These are phyloP conservation scores for Spinibarbus caldwelli DNA, from an alignment of 2,797 vertebrate genomes.

Conservation along the genomic window DNA sequence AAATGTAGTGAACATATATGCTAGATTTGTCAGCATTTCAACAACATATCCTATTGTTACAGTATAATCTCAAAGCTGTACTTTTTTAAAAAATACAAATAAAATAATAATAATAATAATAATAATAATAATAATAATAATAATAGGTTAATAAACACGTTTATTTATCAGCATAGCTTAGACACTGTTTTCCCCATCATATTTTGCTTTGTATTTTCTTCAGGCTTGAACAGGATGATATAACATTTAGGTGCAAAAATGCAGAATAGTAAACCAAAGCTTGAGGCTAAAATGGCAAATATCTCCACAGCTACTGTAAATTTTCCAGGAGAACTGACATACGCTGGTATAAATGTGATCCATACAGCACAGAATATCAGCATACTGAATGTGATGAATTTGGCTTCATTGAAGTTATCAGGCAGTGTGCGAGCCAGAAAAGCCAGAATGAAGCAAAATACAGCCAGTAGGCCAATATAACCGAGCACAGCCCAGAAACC, in stretches of 20 bases:
- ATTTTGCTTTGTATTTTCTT: slow-evolving; percentile 64
- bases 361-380: slow-evolving; percentile 66
- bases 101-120: too few relatives aligned
- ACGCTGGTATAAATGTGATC: slow-evolving; percentile 64
- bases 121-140: not conserved
- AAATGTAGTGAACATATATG: too few relatives aligned
- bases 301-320: slow-evolving; percentile 65
- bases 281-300: slow-evolving; percentile 64
- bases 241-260: slow-evolving; percentile 67
- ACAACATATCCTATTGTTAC: too few relatives aligned
- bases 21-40: too few relatives aligned
- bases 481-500: slow-evolving; percentile 65
- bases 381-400: slow-evolving; percentile 68
- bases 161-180: not conserved
- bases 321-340: slow-evolving; percentile 63
- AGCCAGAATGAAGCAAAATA: slow-evolving; percentile 62
- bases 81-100: too few relatives aligned
- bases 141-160: not conserved
- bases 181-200: slow-evolving; percentile 60
- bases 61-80: too few relatives aligned
- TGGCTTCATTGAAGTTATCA: slow-evolving; percentile 66
- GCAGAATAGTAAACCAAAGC: slow-evolving; percentile 63
- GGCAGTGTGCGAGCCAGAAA: slow-evolving; percentile 61
- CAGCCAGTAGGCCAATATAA: slow-evolving; percentile 61
- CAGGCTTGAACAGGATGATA: slow-evolving; percentile 62